Evolutionary conservation across 2,113 vertebrate genomes (phyloP).

Genomic region (Agapornis roseicollis): DNA sequence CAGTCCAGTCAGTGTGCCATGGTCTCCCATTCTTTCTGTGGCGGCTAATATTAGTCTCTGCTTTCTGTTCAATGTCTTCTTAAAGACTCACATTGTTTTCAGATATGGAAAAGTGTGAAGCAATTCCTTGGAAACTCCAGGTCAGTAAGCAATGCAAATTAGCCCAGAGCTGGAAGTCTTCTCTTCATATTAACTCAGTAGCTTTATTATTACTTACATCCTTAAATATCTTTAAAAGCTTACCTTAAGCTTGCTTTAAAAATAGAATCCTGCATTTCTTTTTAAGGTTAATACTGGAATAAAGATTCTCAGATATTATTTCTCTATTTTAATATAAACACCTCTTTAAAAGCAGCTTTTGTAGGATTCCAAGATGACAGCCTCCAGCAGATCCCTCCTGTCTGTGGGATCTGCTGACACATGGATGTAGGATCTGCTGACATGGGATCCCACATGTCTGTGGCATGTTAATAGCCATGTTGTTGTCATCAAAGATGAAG

Average conservation of each 20-base stretch:
- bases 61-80: not conserved
- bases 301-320: not conserved
- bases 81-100: not conserved
- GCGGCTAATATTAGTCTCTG: not conserved
- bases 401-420: no score
- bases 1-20: fast-evolving
- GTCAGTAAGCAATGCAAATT: not conserved
- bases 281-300: not conserved
- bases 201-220: not conserved
- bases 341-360: not conserved
- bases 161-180: not conserved
- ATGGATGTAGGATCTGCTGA: no score
- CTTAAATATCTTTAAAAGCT: not conserved
- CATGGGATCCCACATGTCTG: no score
- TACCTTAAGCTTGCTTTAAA: not conserved
- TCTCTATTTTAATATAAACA: not conserved
- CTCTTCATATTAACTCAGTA: not conserved
- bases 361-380: not conserved
- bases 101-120: not conserved
- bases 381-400: not conserved
- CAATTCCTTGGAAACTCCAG: not conserved
- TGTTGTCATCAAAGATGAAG: fast-evolving
- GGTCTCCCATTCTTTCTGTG: fast-evolving
- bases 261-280: not conserved
- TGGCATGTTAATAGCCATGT: fast-evolving